Percentiles rank a stretch among this genome's conserved stretches.
Evolutionary conservation across 2,888 invertebrate species (phyloP).

Genomic region (Hoplodrina ambigua): DNA sequence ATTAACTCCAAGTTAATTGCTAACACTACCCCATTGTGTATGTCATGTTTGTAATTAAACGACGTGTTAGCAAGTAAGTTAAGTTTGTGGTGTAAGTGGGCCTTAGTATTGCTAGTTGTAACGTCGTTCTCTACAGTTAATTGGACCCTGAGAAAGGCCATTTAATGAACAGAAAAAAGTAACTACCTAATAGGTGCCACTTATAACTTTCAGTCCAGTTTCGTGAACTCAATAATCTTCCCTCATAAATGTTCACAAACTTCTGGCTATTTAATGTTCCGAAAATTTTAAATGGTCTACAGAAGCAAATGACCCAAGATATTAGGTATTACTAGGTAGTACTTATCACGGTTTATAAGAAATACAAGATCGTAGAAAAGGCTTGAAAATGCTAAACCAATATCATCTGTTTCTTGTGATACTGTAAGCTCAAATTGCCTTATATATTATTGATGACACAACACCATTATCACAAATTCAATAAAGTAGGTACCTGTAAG

Average conservation of each 20-base stretch:
- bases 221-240: constrained; percentile 50
- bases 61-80: too few relatives aligned
- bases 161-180: constrained; percentile 25
- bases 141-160: not conserved
- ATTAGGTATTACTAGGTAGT: constrained; percentile 17
- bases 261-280: constrained; percentile 51
- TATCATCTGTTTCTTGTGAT: not conserved
- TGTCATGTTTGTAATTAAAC: too few relatives aligned
- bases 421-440: not conserved
- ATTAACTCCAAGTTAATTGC: too few relatives aligned
- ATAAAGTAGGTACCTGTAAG: too few relatives aligned
- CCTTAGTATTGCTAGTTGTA: not conserved
- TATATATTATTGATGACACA: not conserved
- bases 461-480: too few relatives aligned
- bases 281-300: constrained; percentile 39
- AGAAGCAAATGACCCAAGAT: constrained; percentile 38
- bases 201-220: constrained; percentile 55
- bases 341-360: not conserved
- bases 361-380: not conserved
- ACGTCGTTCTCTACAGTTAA: not conserved
- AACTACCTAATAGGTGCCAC: constrained; percentile 21
- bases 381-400: not conserved
- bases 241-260: constrained; percentile 48
- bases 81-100: too few relatives aligned
- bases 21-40: too few relatives aligned